Percentiles rank a stretch among this genome's conserved stretches.
phyloP scores from a whole-genome alignment of 2,797 vertebrate species.

The Manis crassicaudata region DNA sequence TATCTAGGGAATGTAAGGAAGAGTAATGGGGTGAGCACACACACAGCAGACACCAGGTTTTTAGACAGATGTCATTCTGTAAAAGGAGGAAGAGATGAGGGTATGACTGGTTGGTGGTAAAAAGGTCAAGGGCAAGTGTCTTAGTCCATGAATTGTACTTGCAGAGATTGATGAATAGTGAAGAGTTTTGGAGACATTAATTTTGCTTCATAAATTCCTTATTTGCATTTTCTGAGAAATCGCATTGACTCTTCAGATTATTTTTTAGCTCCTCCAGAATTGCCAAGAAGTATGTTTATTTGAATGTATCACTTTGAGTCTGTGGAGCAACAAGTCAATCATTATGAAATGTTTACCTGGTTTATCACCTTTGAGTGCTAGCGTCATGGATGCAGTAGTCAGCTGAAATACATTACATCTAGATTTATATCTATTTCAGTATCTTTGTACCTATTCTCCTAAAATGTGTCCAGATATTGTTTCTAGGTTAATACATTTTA shows the following conservation, averaged over 20 bases:
- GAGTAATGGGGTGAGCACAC: not conserved
- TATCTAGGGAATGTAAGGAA: not conserved
- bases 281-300: not conserved
- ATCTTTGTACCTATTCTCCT: not conserved
- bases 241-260: not conserved
- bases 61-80: not conserved
- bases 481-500: not conserved
- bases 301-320: not conserved
- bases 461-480: not conserved
- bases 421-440: not conserved
- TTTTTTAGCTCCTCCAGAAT: not conserved
- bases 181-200: not conserved
- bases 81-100: not conserved
- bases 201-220: not conserved
- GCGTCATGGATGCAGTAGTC: not conserved
- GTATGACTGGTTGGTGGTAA: fast-evolving
- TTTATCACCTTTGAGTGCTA: not conserved
- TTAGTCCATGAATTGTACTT: not conserved
- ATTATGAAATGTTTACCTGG: not conserved
- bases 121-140: not conserved
- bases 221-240: not conserved
- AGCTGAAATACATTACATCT: not conserved
- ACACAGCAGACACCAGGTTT: not conserved
- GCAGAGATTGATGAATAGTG: not conserved
- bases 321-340: not conserved